Percentiles rank a stretch among this genome's conserved stretches.
phyloP scores from a whole-genome alignment of 2,797 vertebrate genomes.

The Zenarchopterus dispar region DNA sequence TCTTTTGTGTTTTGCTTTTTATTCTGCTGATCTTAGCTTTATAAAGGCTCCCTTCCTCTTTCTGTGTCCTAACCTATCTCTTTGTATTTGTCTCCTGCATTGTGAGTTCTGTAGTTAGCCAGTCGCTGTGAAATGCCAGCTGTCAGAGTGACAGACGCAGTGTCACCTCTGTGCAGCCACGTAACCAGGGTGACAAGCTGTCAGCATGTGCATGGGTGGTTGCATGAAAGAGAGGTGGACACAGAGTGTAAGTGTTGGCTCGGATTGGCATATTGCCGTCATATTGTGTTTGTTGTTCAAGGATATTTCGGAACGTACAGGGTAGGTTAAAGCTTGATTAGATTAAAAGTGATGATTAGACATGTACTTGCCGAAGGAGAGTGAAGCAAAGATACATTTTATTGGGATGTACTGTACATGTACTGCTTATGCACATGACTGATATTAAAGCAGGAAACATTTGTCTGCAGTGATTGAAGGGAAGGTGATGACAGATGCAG shows the following conservation, averaged over 20 bases:
- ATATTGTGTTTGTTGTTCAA: constrained; percentile 13
- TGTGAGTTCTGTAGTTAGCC: constrained; percentile 55
- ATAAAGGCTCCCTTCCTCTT: constrained; percentile 11
- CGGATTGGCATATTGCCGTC: constrained; percentile 3
- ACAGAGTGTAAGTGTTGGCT: constrained; percentile 27
- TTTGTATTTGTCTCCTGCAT: constrained; percentile 41
- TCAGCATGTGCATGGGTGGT: constrained; percentile 48
- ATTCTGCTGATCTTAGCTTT: constrained; percentile 66
- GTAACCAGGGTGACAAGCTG: constrained; percentile 62
- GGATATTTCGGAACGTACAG: not conserved
- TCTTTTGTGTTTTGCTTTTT: constrained; percentile 63
- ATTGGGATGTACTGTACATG: constrained; percentile 2
- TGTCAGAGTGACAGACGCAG: constrained; percentile 71
- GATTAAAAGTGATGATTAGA: constrained; percentile 30
- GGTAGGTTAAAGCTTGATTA: not conserved
- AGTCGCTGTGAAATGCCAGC: constrained; percentile 73
- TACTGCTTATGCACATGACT: constrained; percentile 2
- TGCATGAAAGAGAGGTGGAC: constrained; percentile 16
- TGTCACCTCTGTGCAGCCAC: constrained; percentile 72
- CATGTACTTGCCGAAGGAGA: not conserved
- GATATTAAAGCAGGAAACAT: constrained; percentile 4
- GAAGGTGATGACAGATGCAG: constrained; percentile 38
- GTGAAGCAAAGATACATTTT: not conserved
- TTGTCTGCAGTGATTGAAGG: constrained; percentile 19
- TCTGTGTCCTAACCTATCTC: constrained; percentile 28